phyloP scores from a whole-genome alignment of 2,888 invertebrate species.

The Drosophila aldrichi region DNA sequence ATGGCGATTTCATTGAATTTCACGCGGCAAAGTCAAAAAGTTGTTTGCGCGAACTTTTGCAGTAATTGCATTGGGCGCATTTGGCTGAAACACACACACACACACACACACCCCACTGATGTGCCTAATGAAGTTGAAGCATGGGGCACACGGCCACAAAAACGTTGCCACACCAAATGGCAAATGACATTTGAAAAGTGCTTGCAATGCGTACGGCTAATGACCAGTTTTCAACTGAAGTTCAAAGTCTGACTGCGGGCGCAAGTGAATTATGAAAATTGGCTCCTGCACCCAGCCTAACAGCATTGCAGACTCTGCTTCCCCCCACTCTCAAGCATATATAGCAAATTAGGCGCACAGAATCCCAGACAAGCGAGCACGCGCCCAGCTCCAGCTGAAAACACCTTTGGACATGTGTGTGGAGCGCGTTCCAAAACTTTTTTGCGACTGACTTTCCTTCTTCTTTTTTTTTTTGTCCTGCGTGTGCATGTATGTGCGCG shows the following conservation, averaged over 20 bases:
- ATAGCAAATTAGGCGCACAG: constrained; percentile 75
- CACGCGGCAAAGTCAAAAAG: constrained; percentile 78
- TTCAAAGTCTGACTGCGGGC: constrained; percentile 78
- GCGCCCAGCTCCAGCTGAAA: constrained; percentile 31
- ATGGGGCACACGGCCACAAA: constrained; percentile 61
- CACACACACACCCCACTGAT: constrained; percentile 19
- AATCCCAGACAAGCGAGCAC: constrained; percentile 56
- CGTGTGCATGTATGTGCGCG: not conserved
- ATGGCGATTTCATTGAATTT: constrained; percentile 79
- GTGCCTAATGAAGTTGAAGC: constrained; percentile 74
- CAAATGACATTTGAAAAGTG: constrained; percentile 81
- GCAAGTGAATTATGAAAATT: constrained; percentile 77
- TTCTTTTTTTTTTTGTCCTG: constrained; percentile 3
- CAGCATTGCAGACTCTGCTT: not conserved
- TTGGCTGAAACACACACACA: constrained; percentile 26
- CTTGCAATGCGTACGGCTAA: constrained; percentile 71
- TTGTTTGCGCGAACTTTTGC: constrained; percentile 78
- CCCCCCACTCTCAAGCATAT: constrained; percentile 30
- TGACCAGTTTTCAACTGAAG: constrained; percentile 73
- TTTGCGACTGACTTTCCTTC: constrained; percentile 31
- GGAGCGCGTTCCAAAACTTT: constrained; percentile 37
- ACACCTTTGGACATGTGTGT: constrained; percentile 55
- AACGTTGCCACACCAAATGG: constrained; percentile 63
- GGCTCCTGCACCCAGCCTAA: constrained; percentile 14
- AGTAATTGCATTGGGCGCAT: constrained; percentile 73